Evolutionary conservation across 2,797 vertebrate genomes (phyloP), one percentile per base, ranked within the genome.

Genomic region (Sebastes oblongus): DNA sequence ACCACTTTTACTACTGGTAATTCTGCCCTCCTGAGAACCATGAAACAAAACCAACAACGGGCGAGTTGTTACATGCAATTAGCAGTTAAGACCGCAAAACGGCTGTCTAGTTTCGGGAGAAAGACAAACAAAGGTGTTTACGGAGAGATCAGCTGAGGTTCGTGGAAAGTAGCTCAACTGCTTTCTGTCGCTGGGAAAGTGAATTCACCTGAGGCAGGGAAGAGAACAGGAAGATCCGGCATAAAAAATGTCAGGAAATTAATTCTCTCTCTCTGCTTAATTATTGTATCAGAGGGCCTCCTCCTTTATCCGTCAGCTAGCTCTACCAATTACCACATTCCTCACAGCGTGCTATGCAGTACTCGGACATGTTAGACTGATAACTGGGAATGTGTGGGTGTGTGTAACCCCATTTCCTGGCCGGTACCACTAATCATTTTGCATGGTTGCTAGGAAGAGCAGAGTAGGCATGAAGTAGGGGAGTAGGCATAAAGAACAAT

Each of bases 291-390:
- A 58, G 16, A 32, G 56, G 62, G 55, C 56, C 68, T 80, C 50
- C 16, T 64, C 42, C 52, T 81, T 80, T 71, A 80, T 72, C 54
- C 74, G 24, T 42, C 42, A 1, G 29, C 42, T 20, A 32, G 56
- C 36, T 12, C 36, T 9, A 65, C 75, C 82, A 89, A 91, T 93
- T 89, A 93, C 83, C 83, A 82, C 88, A 93, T 85, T 92, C 89
- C 82, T 83, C 29, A 42, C 29, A 52, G 22, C 30, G 11, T 22
- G 6, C 25, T 65, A 18, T 22, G 59, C 67, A 69, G 55, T 10
- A 50, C 4, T 3, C 50, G 46, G 58, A 42, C 81, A 75, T 55
- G 29, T 64, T 27, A 18, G 56, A 34, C 25, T 58, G 36, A 64
- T 77, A 61, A 72, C 24, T 75, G 66, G 34, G 46, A 46, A 27